Evolutionary conservation across 2,113 vertebrate genomes (phyloP).

Genomic region (Gymnorhina tibicen): DNA sequence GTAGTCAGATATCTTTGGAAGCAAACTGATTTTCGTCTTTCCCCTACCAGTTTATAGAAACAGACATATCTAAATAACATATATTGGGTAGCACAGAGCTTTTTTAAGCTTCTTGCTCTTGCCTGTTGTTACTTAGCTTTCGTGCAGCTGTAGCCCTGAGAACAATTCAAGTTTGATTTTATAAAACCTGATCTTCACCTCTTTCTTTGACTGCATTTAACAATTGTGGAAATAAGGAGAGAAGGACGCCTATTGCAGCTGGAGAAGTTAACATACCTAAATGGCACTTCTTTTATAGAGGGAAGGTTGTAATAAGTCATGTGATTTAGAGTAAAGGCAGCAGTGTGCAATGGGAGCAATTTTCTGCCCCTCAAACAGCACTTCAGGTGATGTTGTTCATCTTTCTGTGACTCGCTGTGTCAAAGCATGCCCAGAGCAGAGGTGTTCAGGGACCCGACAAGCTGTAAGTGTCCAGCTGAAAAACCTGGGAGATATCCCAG

Average conservation of each 20-base stretch:
- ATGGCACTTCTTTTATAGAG: constrained; percentile 82
- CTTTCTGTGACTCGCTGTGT: constrained; percentile 88
- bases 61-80: constrained; percentile 8
- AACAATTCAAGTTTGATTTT: constrained; percentile 49
- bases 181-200: constrained; percentile 61
- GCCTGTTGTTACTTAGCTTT: constrained; percentile 28
- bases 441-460: constrained; percentile 83
- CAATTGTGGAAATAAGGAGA: constrained; percentile 10
- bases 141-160: background rate
- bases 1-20: background rate
- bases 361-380: constrained; percentile 91
- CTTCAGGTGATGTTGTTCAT: constrained; percentile 93
- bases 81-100: background rate
- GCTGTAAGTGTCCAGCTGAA: constrained; percentile 84
- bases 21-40: background rate
- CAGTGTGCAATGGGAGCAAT: constrained; percentile 92
- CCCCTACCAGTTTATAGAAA: background rate
- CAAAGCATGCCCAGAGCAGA: constrained; percentile 83
- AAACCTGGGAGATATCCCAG: constrained; percentile 85
- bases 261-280: constrained; percentile 89
- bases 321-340: constrained; percentile 76
- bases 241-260: constrained; percentile 49
- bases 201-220: constrained; percentile 56
- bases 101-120: constrained; percentile 7
- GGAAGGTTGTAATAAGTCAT: constrained; percentile 76